These are phyloP conservation scores for Aplochiton taeniatus DNA, from an alignment of 2,797 vertebrate genomes.

Conservation along the genomic window DNA sequence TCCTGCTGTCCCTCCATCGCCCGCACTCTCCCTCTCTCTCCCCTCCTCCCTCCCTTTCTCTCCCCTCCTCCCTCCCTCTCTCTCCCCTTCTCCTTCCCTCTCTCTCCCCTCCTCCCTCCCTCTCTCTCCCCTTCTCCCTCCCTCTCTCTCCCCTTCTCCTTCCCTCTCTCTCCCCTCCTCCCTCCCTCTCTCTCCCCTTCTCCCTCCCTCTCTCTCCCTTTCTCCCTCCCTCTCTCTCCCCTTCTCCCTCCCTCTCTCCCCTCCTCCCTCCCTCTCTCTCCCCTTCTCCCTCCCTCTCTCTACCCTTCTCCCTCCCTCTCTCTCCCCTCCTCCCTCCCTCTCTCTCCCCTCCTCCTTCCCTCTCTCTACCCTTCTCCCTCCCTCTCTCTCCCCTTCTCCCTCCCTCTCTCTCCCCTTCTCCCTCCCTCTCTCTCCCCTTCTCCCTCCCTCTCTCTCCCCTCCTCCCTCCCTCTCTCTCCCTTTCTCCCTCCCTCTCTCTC, in stretches of 20 bases:
- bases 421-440: not conserved
- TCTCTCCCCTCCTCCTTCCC: constrained; percentile 2
- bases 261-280: constrained; percentile 37
- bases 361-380: constrained; percentile 34
- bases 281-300: not conserved
- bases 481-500: constrained; percentile 1
- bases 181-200: not conserved
- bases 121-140: not conserved
- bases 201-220: not conserved
- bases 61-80: no score
- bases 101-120: not conserved
- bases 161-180: not conserved
- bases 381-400: constrained; percentile 26
- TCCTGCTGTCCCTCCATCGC: no score
- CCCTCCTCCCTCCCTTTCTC: no score
- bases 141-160: no score
- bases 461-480: not conserved
- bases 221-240: not conserved
- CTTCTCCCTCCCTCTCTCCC: constrained; percentile 5
- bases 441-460: not conserved
- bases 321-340: constrained; percentile 26
- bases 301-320: constrained; percentile 11
- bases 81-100: no score
- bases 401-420: constrained; percentile 10
- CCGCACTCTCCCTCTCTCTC: no score